Base-by-base conservation (phyloP, 30 jellyfish, hydroid and myxozoan species). In the Rhopilema esculentum region DNA sequence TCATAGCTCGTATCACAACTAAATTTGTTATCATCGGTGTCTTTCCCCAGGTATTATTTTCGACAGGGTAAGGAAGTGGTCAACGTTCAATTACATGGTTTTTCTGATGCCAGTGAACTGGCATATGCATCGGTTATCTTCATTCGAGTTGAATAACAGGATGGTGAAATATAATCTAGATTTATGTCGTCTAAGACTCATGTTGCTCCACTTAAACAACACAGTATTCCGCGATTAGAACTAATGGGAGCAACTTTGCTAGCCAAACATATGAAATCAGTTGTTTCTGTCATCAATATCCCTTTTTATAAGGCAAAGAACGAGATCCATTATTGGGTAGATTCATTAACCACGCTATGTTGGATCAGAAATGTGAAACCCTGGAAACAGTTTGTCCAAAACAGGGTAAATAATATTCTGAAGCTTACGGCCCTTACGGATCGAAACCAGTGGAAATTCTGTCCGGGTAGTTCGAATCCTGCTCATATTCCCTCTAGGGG, bases 91-190 rank as follows among this genome's bases (percentile, higher is more conserved):
- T 20, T 72, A 16, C 89, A 80, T 22, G 93, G 80, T 8, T 89
- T 80, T 52, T 89, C 85, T 9, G 97, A 89, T 64, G 93, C 85
- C 25, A 57, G 93, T 57, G 69, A 40, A 51, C 67, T 52, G 29
- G 97, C 97, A 21, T 74, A 51, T 66, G 89, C 79, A 22, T 88
- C 89, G 21, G 79, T 69, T 21, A 89, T 75, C 18, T 81, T 80
- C 30, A 25, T 73, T 9, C 77, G 84, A 31, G 48, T 51, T n/a
- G 84, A 63, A 32, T 72, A 69, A 28, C 69, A 52, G 26, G 33
- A 65, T 0, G 84, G 93, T 53, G 78, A 71, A 70, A 48, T 64
- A 28, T 75, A 79, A 25, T 49, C 49, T 23, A 52, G 1, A 51
- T 63, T 88, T 53, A 32, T 88, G 16, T 93, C 97, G 27, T 73